Percentiles rank a stretch among this genome's conserved stretches.
Evolutionary conservation across 2,113 vertebrate species (phyloP).

Genomic region (Noctilio leporinus): DNA sequence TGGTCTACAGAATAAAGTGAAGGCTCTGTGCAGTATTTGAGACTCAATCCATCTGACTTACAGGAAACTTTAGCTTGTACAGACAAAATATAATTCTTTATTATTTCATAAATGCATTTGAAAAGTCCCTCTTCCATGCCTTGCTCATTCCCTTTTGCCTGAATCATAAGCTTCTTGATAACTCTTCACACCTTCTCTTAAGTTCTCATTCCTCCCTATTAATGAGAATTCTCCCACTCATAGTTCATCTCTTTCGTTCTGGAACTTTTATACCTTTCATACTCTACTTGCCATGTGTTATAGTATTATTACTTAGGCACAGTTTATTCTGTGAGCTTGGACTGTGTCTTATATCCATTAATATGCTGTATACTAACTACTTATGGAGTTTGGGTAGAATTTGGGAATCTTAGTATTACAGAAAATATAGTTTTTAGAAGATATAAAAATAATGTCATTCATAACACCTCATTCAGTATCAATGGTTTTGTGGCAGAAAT

Average conservation of each 20-base stretch:
- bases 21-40: background rate
- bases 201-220: background rate
- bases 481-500: background rate
- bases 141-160: background rate
- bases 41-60: background rate
- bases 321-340: background rate
- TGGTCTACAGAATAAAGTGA: background rate
- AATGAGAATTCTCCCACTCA: background rate
- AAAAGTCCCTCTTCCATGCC: background rate
- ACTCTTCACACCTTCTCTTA: background rate
- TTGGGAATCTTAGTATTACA: background rate
- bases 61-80: background rate
- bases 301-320: background rate
- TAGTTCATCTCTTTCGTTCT: background rate
- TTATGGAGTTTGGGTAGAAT: background rate
- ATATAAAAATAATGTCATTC: background rate
- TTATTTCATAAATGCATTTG: background rate
- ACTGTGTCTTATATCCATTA: background rate
- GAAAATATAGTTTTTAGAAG: slow-evolving; percentile 26
- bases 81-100: background rate
- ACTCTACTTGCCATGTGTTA: background rate
- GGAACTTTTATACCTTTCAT: background rate
- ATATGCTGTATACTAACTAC: background rate
- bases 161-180: background rate
- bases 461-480: background rate